Conservation (phyloP, 2,888 invertebrate species). For the Apamea anceps region DNA sequence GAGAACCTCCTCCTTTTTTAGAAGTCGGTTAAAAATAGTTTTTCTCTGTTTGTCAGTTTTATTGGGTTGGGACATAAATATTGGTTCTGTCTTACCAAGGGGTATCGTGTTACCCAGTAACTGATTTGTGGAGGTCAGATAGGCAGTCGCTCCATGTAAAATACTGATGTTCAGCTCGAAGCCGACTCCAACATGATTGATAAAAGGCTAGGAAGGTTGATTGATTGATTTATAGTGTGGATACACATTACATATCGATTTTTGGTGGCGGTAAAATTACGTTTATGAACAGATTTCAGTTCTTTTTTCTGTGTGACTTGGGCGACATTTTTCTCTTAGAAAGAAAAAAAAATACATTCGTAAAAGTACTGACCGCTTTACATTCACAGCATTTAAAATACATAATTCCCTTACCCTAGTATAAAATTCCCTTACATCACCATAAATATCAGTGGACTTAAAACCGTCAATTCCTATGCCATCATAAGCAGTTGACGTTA, state of each 20-base stretch:
- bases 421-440: constrained; percentile 73
- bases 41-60: neutral
- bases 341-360: neutral
- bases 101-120: neutral
- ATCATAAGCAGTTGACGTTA: constrained; percentile 87
- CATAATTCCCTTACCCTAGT: constrained; percentile 52
- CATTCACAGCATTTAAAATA: constrained; percentile 21
- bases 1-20: too few species aligned
- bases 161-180: neutral
- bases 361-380: neutral
- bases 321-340: neutral
- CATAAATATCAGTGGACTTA: constrained; percentile 80
- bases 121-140: neutral
- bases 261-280: neutral
- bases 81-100: neutral
- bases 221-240: neutral
- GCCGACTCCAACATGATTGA: neutral
- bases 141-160: neutral
- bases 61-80: neutral
- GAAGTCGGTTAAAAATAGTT: too few species aligned
- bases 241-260: neutral
- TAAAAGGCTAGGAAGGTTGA: too few species aligned
- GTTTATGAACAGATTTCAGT: neutral
- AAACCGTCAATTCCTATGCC: constrained; percentile 85
- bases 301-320: neutral